phyloP scores from a whole-genome alignment of 1,140 invertebrate species.

The Caenorhabditis tropicalis region DNA sequence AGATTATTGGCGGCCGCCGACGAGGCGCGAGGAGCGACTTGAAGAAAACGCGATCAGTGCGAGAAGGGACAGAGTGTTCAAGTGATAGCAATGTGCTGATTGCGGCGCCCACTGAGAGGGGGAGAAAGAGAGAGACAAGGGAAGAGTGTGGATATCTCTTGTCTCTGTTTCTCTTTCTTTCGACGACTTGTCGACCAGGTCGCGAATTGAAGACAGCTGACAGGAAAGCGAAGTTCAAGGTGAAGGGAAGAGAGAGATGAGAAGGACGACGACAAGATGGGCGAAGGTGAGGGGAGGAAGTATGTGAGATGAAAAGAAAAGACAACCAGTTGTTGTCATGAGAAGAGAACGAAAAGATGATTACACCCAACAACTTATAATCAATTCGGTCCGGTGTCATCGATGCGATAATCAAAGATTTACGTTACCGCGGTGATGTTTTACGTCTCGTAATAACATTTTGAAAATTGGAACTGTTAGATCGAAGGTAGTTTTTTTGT shows the following conservation, averaged over 20 bases:
- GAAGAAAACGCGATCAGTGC: constrained; percentile 34
- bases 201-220: constrained; percentile 19
- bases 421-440: background rate
- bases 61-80: constrained; percentile 32
- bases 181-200: background rate
- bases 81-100: constrained; percentile 25
- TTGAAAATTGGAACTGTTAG: background rate
- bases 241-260: background rate
- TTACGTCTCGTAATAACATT: background rate
- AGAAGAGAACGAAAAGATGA: constrained; percentile 12
- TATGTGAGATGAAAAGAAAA: background rate
- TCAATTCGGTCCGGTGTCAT: background rate
- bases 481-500: background rate
- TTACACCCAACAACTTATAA: constrained; percentile 33
- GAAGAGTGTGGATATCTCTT: background rate
- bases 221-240: background rate
- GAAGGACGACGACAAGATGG: background rate
- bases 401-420: constrained; percentile 6
- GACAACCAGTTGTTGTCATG: constrained; percentile 34
- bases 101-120: constrained; percentile 21
- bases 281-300: constrained; percentile 1
- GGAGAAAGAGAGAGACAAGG: constrained; percentile 10
- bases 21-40: constrained; percentile 37
- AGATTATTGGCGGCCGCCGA: constrained; percentile 38
- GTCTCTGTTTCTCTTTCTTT: constrained; percentile 1